phyloP scores from a whole-genome alignment of 2,888 invertebrate species.

The Norana najaformis region DNA sequence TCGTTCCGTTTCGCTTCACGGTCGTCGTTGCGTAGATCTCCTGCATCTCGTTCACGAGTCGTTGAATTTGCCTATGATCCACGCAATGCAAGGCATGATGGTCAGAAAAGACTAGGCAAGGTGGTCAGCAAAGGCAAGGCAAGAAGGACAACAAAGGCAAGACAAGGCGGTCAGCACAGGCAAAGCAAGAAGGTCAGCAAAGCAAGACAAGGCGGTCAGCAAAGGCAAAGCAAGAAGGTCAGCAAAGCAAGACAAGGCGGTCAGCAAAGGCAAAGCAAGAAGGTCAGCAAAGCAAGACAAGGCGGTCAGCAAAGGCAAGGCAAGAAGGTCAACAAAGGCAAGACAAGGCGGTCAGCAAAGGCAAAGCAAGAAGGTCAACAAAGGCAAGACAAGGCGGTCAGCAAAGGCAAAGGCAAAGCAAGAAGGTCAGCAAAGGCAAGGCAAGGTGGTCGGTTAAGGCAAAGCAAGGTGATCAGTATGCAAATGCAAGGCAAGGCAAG shows the following conservation, averaged over 20 bases:
- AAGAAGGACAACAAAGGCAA: no score
- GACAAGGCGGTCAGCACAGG: background rate
- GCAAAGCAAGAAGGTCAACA: no score
- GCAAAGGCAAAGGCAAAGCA: no score
- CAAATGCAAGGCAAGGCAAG: no score
- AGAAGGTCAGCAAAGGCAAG: no score
- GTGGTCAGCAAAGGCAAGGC: background rate
- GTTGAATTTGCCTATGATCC: constrained; percentile 18
- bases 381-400: no score
- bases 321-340: no score
- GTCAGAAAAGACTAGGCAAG: background rate
- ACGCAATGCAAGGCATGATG: background rate
- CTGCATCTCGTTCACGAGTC: constrained; percentile 61
- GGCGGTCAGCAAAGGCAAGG: background rate
- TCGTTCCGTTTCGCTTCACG: constrained; percentile 63
- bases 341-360: no score
- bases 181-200: background rate
- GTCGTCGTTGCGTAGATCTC: constrained; percentile 68
- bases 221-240: background rate
- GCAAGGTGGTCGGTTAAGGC: no score
- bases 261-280: background rate
- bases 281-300: background rate
- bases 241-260: background rate
- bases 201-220: background rate
- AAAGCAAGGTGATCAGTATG: no score